A percentile compares a stretch with the other conserved stretches of the same genome.
Conservation (phyloP, 2,888 invertebrate genomes). For the Hydriomena furcata region DNA sequence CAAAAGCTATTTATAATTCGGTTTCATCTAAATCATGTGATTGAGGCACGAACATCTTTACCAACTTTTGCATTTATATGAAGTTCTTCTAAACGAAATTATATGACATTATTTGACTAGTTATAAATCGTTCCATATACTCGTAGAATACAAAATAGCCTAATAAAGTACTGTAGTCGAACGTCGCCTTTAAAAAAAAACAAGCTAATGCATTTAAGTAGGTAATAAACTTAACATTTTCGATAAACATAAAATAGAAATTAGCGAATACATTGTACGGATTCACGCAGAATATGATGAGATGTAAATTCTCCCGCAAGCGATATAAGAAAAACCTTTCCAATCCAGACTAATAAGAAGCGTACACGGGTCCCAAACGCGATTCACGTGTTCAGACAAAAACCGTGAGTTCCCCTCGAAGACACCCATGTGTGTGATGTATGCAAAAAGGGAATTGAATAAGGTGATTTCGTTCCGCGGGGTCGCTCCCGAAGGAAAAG, state of each 20-base stretch:
- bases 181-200: not conserved
- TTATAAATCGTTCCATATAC: too few species aligned
- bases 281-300: constrained; percentile 32
- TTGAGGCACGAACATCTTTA: too few species aligned
- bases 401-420: constrained; percentile 69
- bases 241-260: constrained; percentile 17
- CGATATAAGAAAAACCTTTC: constrained; percentile 73
- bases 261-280: constrained; percentile 22
- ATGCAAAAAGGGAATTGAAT: constrained; percentile 84
- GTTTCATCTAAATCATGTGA: too few species aligned
- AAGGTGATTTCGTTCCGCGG: constrained; percentile 81
- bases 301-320: constrained; percentile 41
- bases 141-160: too few species aligned
- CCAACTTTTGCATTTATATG: too few species aligned
- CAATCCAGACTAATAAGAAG: constrained; percentile 80
- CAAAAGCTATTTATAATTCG: too few species aligned
- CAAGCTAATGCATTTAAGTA: not conserved
- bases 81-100: not conserved
- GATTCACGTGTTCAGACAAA: constrained; percentile 81
- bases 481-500: constrained; percentile 80
- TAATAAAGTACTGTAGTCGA: too few species aligned
- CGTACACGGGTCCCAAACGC: constrained; percentile 78
- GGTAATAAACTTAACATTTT: not conserved
- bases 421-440: constrained; percentile 76
- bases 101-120: too few species aligned